Conservation (phyloP, 2,888 invertebrate species). For the Tinea semifulvella region DNA sequence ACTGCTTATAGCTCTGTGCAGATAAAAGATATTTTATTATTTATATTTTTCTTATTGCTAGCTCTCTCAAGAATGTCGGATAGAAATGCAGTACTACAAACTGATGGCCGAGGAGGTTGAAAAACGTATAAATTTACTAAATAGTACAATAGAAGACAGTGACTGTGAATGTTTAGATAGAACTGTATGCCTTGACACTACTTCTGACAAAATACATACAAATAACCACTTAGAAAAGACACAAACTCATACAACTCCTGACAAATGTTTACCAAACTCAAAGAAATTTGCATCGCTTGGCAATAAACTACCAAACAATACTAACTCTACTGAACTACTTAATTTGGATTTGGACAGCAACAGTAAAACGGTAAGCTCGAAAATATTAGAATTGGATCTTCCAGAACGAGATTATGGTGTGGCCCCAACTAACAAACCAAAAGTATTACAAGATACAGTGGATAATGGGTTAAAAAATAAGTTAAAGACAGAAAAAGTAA, state of each 20-base stretch:
- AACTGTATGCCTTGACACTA: background rate
- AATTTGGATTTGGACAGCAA: background rate
- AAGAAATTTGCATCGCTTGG: too few species aligned
- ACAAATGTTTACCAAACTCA: too few species aligned
- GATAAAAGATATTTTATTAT: too few species aligned
- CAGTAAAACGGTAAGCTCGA: too few species aligned
- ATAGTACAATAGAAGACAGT: slow-evolving; percentile 34
- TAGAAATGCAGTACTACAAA: slow-evolving; percentile 74
- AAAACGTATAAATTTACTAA: slow-evolving; percentile 55
- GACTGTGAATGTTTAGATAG: slow-evolving; percentile 14
- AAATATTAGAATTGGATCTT: too few species aligned
- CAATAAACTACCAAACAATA: background rate
- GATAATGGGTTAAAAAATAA: too few species aligned
- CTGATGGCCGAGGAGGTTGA: slow-evolving; percentile 73
- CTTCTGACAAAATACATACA: too few species aligned
- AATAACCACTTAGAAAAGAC: background rate
- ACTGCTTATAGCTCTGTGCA: too few species aligned
- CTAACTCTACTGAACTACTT: background rate
- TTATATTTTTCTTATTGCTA: slow-evolving; percentile 42
- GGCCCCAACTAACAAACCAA: too few species aligned
- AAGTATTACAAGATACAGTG: too few species aligned
- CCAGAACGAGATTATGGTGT: too few species aligned
- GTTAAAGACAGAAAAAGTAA: too few species aligned
- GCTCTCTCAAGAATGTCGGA: slow-evolving; percentile 71
- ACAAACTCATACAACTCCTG: background rate